Percentiles rank a stretch among this genome's conserved stretches.
Evolutionary conservation across 2,888 invertebrate genomes (phyloP).

Genomic region (Willowsia nigromaculata): DNA sequence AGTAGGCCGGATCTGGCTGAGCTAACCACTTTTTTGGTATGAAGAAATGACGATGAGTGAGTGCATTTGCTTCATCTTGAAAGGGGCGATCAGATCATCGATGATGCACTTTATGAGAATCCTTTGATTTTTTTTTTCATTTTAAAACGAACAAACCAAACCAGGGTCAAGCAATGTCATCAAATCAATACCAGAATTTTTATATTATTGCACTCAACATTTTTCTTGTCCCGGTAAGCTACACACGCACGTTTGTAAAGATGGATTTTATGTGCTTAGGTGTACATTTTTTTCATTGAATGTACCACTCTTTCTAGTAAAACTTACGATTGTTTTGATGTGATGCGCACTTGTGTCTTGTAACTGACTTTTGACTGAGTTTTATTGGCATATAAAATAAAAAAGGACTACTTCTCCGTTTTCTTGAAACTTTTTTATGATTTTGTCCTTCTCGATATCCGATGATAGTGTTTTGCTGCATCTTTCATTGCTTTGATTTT

Average conservation of each 20-base stretch:
- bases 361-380: slow-evolving; percentile 58
- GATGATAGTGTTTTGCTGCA: not conserved
- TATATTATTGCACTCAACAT: not conserved
- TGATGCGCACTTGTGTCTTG: slow-evolving; percentile 51
- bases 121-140: slow-evolving; percentile 22
- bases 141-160: slow-evolving; percentile 1
- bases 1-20: slow-evolving; percentile 32
- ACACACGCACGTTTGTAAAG: not conserved
- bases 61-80: slow-evolving; percentile 5
- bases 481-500: not conserved
- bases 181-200: slow-evolving; percentile 56
- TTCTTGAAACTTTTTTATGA: too few relatives aligned
- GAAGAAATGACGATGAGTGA: not conserved
- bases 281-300: not conserved
- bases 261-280: not conserved
- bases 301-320: not conserved
- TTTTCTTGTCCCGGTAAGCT: not conserved
- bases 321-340: slow-evolving; percentile 52
- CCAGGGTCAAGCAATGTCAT: slow-evolving; percentile 62
- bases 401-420: slow-evolving; percentile 38
- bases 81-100: slow-evolving; percentile 14
- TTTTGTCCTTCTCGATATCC: not conserved
- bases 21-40: slow-evolving; percentile 45
- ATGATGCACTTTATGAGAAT: slow-evolving; percentile 58
- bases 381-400: slow-evolving; percentile 63